Evolutionary conservation across 2,797 vertebrate species (phyloP), one percentile per base, ranked within the genome.

Genomic region (Chanos chanos): DNA sequence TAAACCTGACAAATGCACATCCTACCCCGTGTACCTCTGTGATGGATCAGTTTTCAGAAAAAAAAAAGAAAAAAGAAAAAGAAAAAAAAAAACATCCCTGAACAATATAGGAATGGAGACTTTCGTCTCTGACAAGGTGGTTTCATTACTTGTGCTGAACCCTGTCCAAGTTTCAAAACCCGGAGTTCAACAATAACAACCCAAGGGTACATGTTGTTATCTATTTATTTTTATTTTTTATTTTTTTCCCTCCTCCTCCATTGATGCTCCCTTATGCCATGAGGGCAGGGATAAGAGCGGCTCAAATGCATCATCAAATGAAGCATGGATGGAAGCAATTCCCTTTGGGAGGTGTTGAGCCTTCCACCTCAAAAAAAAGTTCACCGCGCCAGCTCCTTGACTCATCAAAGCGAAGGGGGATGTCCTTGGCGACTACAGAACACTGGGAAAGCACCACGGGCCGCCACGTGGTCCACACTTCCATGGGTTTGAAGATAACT

Each of bases 61-160:
- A 58, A 24, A n/a, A n/a, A n/a, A n/a, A n/a, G n/a, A n/a, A n/a
- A n/a, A n/a, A n/a, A n/a, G n/a, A n/a, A n/a, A n/a, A n/a, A n/a
- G n/a, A n/a, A n/a, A n/a, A n/a, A n/a, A n/a, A n/a, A n/a, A n/a
- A n/a, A n/a, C n/a, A n/a, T n/a, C n/a, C n/a, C n/a, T n/a, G n/a
- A n/a, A n/a, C n/a, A n/a, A n/a, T n/a, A n/a, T 70, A 28, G 59
- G 57, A 50, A 34, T 9, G 13, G 41, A 64, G 63, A 72, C 36
- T 59, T 64, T 66, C 66, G 28, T 54, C 50, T 27, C 31, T 66
- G 36, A 71, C 48, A 43, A 47, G 9, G 50, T 54, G 47, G 51
- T 67, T 68, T 80, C 77, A 77, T 80, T 79, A 81, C 78, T 77
- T 78, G 66, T 37, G 45, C 16, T 66, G 74, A 85, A 84, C 74